These are phyloP conservation scores for Nymphicus hollandicus DNA, from an alignment of 2,113 vertebrate species.

Conservation along the genomic window DNA sequence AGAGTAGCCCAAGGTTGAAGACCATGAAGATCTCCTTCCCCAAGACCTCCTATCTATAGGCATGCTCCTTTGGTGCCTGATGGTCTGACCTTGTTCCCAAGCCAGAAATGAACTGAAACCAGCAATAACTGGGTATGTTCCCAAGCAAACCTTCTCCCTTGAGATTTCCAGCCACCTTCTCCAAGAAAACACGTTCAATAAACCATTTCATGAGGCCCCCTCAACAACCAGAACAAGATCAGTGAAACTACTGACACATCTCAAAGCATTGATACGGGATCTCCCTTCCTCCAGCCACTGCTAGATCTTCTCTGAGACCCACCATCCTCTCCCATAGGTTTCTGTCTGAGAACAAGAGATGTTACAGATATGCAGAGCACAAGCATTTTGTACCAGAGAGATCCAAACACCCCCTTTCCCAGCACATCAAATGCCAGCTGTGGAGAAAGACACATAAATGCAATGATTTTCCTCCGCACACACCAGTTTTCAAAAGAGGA, in stretches of 20 bases:
- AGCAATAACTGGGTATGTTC: not conserved
- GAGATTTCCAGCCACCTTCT: not conserved
- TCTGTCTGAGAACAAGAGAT: not conserved
- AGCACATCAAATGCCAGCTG: fast-evolving
- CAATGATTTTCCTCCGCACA: not conserved
- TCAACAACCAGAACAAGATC: not conserved
- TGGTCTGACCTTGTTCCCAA: not conserved
- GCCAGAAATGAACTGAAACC: not conserved
- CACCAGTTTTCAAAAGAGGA: not conserved
- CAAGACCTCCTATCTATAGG: not conserved
- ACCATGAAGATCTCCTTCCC: not conserved
- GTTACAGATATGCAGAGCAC: not conserved
- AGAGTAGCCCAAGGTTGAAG: not conserved
- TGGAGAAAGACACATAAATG: not conserved
- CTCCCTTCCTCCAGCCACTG: not conserved
- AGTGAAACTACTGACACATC: not conserved
- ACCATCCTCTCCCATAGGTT: not conserved
- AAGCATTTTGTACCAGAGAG: fast-evolving
- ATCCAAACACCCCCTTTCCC: not conserved
- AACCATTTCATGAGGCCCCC: not conserved
- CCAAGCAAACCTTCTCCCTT: not conserved
- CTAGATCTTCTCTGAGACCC: not conserved
- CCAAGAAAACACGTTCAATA: not conserved
- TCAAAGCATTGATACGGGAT: not conserved
- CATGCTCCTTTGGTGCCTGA: fast-evolving